Evolutionary conservation across 2,113 vertebrate genomes (phyloP).

Genomic region (Pimephales promelas): DNA sequence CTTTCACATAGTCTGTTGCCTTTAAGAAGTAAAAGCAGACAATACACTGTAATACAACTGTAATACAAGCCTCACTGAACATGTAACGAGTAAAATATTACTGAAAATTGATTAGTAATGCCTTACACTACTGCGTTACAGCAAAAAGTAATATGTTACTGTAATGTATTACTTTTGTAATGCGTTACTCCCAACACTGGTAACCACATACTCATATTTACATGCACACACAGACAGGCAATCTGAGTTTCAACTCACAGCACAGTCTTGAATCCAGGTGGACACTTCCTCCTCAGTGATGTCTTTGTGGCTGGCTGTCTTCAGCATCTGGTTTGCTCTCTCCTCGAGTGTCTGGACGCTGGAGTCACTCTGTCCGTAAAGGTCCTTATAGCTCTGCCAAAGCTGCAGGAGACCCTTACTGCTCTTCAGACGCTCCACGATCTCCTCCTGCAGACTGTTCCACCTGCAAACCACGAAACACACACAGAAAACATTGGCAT

Average conservation of each 20-base stretch:
- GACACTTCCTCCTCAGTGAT: constrained; percentile 87
- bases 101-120: no score
- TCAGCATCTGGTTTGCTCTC: constrained; percentile 81
- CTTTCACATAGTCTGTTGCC: no score
- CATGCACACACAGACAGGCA: neutral
- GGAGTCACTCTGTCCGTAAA: constrained; percentile 77
- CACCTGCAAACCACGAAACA: constrained; percentile 75
- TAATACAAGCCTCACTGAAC: no score
- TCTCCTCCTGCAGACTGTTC: constrained; percentile 88
- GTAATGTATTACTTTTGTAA: no score
- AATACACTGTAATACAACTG: no score
- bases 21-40: no score
- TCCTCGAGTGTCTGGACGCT: constrained; percentile 80
- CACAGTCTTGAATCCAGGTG: constrained; percentile 87
- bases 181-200: no score
- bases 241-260: constrained; percentile 74
- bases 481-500: neutral
- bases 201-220: neutral
- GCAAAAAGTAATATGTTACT: no score
- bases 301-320: constrained; percentile 82
- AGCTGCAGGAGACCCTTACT: constrained; percentile 88
- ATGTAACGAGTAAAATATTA: no score
- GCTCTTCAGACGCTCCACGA: constrained; percentile 82
- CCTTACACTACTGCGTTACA: no score
- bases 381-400: constrained; percentile 91